A percentile compares a stretch with the other conserved stretches of the same genome.
Evolutionary conservation across 2,797 vertebrate genomes (phyloP).

Genomic region (Coilia nasus): DNA sequence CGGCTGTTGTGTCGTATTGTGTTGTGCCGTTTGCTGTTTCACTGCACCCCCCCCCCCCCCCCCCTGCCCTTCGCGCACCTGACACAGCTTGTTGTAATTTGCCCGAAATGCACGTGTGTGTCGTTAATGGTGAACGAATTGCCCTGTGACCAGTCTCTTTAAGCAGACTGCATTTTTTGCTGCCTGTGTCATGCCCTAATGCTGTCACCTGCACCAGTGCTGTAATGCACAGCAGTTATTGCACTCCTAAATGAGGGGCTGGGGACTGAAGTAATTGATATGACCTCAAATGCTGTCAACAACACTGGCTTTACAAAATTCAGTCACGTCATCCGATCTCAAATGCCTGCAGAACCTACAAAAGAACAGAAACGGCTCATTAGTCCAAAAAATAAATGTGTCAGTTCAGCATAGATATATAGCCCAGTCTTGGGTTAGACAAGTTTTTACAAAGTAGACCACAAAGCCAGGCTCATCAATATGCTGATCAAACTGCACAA

Average conservation of each 20-base stretch:
- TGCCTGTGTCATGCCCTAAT: neutral
- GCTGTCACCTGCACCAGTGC: slow-evolving; percentile 8
- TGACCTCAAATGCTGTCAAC: no score
- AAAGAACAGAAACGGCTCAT: neutral
- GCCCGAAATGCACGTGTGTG: neutral
- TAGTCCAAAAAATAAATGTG: neutral
- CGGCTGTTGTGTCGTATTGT: neutral
- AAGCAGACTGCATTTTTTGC: neutral
- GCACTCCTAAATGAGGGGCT: neutral
- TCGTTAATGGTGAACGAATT: neutral
- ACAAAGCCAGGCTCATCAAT: slow-evolving; percentile 1
- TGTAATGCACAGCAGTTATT: neutral
- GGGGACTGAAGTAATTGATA: neutral
- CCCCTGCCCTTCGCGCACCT: no score
- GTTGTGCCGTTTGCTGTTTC: neutral
- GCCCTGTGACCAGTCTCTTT: neutral
- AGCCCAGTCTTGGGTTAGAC: neutral
- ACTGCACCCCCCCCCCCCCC: no score
- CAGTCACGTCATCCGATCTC: no score
- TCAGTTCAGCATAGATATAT: neutral
- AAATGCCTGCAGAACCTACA: neutral
- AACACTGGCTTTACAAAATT: no score
- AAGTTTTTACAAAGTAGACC: neutral
- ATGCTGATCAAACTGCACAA: neutral
- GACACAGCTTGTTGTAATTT: slow-evolving; percentile 24